phyloP scores from a whole-genome alignment of 2,797 vertebrate genomes.

The Ctenochaetus hawaiiensis region DNA sequence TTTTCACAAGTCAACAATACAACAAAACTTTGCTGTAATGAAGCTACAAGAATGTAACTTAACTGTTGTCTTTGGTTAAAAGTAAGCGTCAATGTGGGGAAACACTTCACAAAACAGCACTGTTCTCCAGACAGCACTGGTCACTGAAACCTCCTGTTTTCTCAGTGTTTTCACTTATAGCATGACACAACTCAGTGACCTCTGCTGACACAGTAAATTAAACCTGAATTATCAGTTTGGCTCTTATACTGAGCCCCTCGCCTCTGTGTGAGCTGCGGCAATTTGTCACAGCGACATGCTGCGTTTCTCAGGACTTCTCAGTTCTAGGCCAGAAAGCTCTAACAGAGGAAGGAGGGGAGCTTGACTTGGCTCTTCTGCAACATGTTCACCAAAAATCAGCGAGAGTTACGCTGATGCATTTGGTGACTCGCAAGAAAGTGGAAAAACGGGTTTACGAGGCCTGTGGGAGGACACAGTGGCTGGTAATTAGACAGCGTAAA shows the following conservation, averaged over 20 bases:
- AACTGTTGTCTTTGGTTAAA: constrained; percentile 26
- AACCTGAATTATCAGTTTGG: constrained; percentile 74
- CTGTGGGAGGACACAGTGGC: constrained; percentile 76
- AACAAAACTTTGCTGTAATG: background rate
- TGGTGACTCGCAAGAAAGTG: constrained; percentile 73
- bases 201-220: constrained; percentile 69
- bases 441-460: constrained; percentile 76
- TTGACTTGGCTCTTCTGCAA: constrained; percentile 57
- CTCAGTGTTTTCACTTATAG: constrained; percentile 55
- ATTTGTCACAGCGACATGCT: constrained; percentile 63
- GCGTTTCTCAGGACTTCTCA: constrained; percentile 49
- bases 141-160: constrained; percentile 23
- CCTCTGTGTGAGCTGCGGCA: constrained; percentile 49
- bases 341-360: constrained; percentile 24
- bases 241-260: constrained; percentile 42
- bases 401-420: constrained; percentile 56
- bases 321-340: constrained; percentile 45
- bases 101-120: constrained; percentile 26
- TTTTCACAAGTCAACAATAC: background rate
- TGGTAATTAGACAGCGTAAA: constrained; percentile 82
- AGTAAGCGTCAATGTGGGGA: constrained; percentile 38
- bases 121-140: constrained; percentile 36
- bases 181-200: constrained; percentile 61
- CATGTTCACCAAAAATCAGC: constrained; percentile 45
- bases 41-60: constrained; percentile 33